phyloP scores from a whole-genome alignment of 2,797 vertebrate genomes.

The Galago senegalensis region DNA sequence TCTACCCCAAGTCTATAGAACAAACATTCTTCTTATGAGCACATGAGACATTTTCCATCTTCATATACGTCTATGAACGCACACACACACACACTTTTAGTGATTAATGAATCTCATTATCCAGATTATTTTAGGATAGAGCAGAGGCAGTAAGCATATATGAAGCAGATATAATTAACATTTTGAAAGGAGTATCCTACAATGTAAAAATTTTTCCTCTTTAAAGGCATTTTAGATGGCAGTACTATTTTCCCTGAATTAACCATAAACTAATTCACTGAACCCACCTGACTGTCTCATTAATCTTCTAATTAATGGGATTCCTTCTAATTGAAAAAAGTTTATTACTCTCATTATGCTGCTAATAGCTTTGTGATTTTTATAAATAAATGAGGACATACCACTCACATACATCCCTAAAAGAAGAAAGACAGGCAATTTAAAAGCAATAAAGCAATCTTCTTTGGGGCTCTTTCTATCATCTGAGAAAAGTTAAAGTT shows the following conservation, averaged over 20 bases:
- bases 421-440: background rate
- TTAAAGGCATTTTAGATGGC: conserved; percentile 49
- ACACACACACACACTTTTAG: background rate
- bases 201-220: background rate
- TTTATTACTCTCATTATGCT: conserved; percentile 27
- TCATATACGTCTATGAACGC: background rate
- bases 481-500: conserved; percentile 57
- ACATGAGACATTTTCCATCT: background rate
- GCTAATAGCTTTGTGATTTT: conserved; percentile 44
- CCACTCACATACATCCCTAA: background rate
- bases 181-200: background rate
- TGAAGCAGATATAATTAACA: background rate
- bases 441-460: background rate
- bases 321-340: conserved; percentile 22
- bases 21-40: too few relatives aligned
- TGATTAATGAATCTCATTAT: conserved; percentile 55
- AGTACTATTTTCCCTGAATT: conserved; percentile 56
- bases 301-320: conserved; percentile 56
- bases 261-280: conserved; percentile 53
- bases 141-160: background rate
- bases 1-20: too few relatives aligned
- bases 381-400: background rate
- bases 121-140: conserved; percentile 21
- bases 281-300: conserved; percentile 48
- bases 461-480: conserved; percentile 8